Evolutionary conservation across 2,113 vertebrate genomes (phyloP), one percentile per base, ranked within the genome.

Genomic region (Desmodus rotundus): DNA sequence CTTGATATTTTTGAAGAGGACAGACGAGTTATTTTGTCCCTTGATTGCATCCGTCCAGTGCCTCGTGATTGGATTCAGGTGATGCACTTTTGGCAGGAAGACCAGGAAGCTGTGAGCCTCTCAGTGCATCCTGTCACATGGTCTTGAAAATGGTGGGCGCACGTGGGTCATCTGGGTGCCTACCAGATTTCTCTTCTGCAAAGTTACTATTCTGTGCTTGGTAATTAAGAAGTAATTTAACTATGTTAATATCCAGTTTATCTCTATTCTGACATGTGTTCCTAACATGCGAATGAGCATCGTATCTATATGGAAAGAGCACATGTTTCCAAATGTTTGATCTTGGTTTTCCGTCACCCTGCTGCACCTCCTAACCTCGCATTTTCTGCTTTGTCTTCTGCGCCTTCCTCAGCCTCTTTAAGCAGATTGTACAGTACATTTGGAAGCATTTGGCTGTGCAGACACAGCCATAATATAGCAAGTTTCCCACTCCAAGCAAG

Each of bases 401-500:
- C 33, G 36, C 47, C 41, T 91, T 43, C 65, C 63, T 77, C 58
- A 81, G 58, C 72, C n/a, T 84, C 74, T 68, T 22, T 17, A 89
- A 87, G 94, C 54, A 87, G 61, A 86, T 86, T 61, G 14, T 22
- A 31, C 24, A 54, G 76, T 78, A 19, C 26, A 13, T 78, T 95
- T 73, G 92, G 54, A 85, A 89, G 61, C 61, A 17, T 31, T 83
- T 74, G 86, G 61, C 41, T 91, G 31, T 52, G 26, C 38, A 80
- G 61, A 83, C 87, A 14, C 11, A 87, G 68, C 36, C 52, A 33
- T 87, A 77, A 50, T 70, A 33, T 38, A 52, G 85, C 58, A 56
- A 61, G 70, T 68, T 93, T 92, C 85, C 81, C 76, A 77, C 45
- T 36, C 68, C 9, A 72, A 20, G 77, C 38, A 87, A 89, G 70